These are phyloP conservation scores for human (Homo sapiens) DNA, from an alignment of 2,113 vertebrate genomes.

Conservation along the genomic window DNA sequence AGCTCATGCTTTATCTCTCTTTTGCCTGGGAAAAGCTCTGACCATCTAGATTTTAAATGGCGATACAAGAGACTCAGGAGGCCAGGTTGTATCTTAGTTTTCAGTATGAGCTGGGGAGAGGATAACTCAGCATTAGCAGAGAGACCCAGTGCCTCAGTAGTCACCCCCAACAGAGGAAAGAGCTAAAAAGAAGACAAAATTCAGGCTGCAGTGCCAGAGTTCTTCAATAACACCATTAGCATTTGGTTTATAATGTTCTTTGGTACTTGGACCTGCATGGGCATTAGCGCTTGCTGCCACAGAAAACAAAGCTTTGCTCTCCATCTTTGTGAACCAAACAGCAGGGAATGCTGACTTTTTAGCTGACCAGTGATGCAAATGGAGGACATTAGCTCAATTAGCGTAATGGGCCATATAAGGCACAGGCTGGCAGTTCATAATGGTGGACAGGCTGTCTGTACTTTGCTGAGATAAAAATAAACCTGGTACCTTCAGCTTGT, in stretches of 20 bases:
- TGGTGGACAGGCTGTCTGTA: neutral
- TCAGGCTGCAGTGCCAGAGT: neutral
- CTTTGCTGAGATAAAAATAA: slow-evolving; percentile 31
- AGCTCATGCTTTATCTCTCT: neutral
- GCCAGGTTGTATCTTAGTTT: neutral
- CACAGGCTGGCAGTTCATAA: neutral
- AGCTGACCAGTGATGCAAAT: neutral
- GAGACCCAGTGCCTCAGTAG: neutral
- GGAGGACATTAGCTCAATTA: neutral
- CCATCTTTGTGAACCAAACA: neutral
- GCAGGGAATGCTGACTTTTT: neutral
- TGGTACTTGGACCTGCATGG: neutral
- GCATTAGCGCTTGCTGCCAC: neutral
- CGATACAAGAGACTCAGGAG: accelerated
- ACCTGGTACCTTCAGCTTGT: neutral
- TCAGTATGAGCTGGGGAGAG: neutral
- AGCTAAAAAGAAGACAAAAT: neutral
- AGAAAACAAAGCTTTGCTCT: neutral
- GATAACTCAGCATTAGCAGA: neutral
- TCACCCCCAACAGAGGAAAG: no score
- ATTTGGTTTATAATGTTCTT: neutral
- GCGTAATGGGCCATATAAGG: neutral
- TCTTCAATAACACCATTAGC: neutral
- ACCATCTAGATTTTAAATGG: neutral
- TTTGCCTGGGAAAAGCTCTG: neutral